These are phyloP conservation scores for Pangasius mekongensis DNA, from an alignment of 2,797 vertebrate species.

Conservation along the genomic window DNA sequence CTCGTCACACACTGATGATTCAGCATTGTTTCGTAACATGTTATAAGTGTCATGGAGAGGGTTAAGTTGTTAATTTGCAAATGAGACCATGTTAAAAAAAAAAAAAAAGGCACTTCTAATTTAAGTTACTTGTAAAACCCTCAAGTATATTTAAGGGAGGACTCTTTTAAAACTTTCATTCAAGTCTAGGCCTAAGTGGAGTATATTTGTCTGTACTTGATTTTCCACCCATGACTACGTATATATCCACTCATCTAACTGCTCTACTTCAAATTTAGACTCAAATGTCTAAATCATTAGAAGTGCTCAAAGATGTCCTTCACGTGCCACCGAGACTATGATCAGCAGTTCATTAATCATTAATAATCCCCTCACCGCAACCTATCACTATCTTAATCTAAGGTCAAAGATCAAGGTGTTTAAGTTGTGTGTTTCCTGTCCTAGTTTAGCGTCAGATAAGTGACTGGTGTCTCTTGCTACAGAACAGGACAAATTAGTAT, in stretches of 20 bases:
- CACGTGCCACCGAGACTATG: slow-evolving; percentile 51
- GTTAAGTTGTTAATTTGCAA: neutral
- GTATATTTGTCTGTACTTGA: neutral
- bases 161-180: neutral
- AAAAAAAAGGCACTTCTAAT: neutral
- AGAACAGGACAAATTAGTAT: neutral
- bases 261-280: neutral
- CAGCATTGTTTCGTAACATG: neutral
- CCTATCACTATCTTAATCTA: slow-evolving; percentile 63
- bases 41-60: neutral
- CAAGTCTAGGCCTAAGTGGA: neutral
- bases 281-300: neutral
- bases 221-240: neutral
- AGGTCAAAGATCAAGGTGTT: slow-evolving; percentile 71
- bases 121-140: neutral
- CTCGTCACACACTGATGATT: neutral
- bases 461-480: neutral
- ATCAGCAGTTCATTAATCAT: slow-evolving; percentile 73
- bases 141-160: neutral
- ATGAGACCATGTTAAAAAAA: too few relatives aligned
- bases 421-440: slow-evolving; percentile 22
- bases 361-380: slow-evolving; percentile 62
- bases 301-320: neutral
- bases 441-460: slow-evolving; percentile 11
- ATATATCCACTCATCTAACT: neutral